Evolutionary conservation across 2,888 invertebrate species (phyloP), one percentile per base, ranked within the genome.

Genomic region (Diadegma fenestrale): DNA sequence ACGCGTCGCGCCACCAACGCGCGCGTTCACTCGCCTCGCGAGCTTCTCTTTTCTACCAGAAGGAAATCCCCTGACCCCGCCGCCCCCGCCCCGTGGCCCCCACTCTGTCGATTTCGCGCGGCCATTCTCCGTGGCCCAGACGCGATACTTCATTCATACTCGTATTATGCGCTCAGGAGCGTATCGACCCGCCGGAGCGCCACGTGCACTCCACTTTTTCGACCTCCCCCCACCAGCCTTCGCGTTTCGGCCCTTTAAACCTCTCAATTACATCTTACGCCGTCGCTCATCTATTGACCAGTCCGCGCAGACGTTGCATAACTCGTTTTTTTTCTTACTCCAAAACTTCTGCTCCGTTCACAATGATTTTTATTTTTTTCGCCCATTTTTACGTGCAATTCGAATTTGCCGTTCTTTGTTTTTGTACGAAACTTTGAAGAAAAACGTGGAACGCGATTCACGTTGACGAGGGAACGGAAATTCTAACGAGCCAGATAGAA

Each of bases 101-200:
- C 51, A 43, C 43, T 41, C 58, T 4, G 41, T 45, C 58, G 33
- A n/a, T 30, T n/a, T 33, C 76, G 58, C 88, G 89, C 88, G 85
- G 88, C 89, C 86, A 88, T 89, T 88, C 88, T 89, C 89, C 90
- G 88, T 87, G 83, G 90, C 90, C 89, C 91, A 92, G 92, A 92
- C 93, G 90, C 78, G 78, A 93, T 93, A 92, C 93, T 93, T 93
- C 93, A 93, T 93, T 93, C 93, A 93, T 93, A 91, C 92, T 93
- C 92, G 92, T 92, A 91, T 93, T 92, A 92, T 91, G 89, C 91
- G 90, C 51, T 85, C 91, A 92, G 92, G 91, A 87, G 73, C 88
- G 92, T 80, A 88, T 45, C 58, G 84, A 71, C 30, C 22, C 19
- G 4, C 12, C 14, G 51, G 14, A 77, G 88, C 72, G 77, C 91